Percentiles rank a stretch among this genome's conserved stretches.
phyloP scores from a whole-genome alignment of 2,797 vertebrate genomes.

The Tadarida brasiliensis region DNA sequence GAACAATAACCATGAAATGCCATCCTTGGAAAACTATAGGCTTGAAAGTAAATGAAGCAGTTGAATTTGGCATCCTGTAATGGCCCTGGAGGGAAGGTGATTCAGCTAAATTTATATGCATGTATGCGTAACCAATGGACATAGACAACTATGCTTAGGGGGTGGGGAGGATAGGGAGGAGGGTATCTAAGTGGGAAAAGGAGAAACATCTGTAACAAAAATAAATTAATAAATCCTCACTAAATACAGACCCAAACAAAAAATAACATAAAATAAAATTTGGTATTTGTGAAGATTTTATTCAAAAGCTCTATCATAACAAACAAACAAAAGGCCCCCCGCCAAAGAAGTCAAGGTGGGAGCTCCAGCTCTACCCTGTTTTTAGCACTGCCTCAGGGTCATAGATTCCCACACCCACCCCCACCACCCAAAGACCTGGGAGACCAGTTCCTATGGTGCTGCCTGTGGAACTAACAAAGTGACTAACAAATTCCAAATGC shows the following conservation, averaged over 20 bases:
- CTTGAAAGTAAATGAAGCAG: neutral
- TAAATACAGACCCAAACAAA: no score
- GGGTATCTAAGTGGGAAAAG: no score
- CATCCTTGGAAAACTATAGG: neutral
- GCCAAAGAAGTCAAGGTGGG: no score
- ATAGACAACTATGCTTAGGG: no score
- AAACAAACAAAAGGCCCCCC: no score
- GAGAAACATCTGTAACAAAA: no score
- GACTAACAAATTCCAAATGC: neutral
- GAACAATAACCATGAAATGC: constrained; percentile 46
- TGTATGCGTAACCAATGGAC: no score
- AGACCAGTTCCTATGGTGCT: neutral
- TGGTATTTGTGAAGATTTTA: neutral
- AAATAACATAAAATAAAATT: neutral
- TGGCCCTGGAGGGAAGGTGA: neutral
- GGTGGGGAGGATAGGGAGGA: no score
- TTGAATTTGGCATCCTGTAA: neutral
- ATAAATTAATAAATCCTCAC: no score
- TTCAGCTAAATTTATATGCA: neutral
- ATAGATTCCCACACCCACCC: neutral
- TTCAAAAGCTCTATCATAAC: constrained; percentile 25
- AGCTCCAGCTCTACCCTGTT: neutral
- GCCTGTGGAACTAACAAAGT: neutral
- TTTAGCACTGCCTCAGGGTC: neutral
- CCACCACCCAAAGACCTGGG: neutral